A percentile compares a stretch with the other conserved stretches of the same genome.
These are phyloP conservation scores for Murina feae DNA, from an alignment of 2,113 vertebrate species.

Conservation along the genomic window DNA sequence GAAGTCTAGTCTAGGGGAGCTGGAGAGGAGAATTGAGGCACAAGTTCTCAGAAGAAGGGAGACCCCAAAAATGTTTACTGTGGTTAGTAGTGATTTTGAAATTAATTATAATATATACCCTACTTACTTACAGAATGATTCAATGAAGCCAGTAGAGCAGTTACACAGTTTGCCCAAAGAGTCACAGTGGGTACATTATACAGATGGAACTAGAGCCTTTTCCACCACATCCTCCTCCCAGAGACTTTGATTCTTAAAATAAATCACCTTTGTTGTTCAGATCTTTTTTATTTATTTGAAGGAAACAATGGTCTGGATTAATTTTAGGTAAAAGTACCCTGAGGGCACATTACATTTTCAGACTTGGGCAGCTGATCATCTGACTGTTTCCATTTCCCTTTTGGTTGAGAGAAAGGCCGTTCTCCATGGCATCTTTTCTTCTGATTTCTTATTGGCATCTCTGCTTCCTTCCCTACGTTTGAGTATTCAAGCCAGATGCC, in stretches of 20 bases:
- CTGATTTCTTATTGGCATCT: constrained; percentile 47
- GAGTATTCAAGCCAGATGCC: constrained; percentile 72
- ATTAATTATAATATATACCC: neutral
- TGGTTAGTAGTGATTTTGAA: neutral
- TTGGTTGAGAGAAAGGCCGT: neutral
- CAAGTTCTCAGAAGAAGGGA: neutral
- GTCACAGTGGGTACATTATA: neutral
- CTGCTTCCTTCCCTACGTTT: constrained; percentile 49
- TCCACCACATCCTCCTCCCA: constrained; percentile 21
- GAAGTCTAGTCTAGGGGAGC: neutral
- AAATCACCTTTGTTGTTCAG: constrained; percentile 26
- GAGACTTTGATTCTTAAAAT: constrained; percentile 54
- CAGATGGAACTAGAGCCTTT: constrained; percentile 2
- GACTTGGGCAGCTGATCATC: constrained; percentile 13
- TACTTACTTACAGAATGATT: constrained; percentile 5
- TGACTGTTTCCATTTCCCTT: constrained; percentile 15
- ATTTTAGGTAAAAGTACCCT: constrained; percentile 53
- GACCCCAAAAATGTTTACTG: neutral
- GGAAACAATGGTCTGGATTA: constrained; percentile 57
- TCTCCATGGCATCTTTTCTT: constrained; percentile 23
- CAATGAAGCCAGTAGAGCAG: neutral
- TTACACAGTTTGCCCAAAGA: constrained; percentile 12
- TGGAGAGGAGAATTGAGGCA: neutral
- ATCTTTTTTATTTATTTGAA: constrained; percentile 54
- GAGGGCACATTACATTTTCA: constrained; percentile 37